Conservation (phyloP, 2,888 invertebrate genomes). For the Lasius fuliginosus region DNA sequence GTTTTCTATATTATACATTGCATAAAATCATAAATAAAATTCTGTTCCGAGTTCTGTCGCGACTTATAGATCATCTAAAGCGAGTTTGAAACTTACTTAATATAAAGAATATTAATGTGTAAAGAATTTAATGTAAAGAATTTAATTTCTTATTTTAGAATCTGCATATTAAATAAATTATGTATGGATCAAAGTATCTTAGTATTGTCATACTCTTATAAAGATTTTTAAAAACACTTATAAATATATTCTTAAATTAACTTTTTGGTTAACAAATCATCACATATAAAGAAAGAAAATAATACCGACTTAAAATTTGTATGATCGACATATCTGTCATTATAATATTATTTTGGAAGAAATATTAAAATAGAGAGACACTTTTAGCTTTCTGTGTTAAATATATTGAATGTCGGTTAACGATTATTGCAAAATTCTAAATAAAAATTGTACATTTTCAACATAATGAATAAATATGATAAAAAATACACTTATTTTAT, state of each 20-base stretch:
- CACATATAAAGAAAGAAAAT: not conserved
- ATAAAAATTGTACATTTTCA: not conserved
- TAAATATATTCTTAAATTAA: not conserved
- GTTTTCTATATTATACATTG: not conserved
- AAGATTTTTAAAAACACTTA: not conserved
- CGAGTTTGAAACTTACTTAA: not conserved
- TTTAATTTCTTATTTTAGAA: not conserved
- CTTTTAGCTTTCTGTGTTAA: not conserved
- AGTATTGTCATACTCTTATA: not conserved
- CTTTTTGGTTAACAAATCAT: not conserved
- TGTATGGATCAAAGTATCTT: not conserved
- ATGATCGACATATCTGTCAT: too few species aligned
- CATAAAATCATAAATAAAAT: not conserved
- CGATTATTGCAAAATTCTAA: not conserved
- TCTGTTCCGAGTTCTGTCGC: not conserved
- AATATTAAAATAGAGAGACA: constrained; percentile 3
- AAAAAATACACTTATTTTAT: not conserved
- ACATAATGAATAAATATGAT: not conserved
- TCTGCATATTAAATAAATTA: constrained; percentile 1
- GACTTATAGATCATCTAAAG: not conserved
- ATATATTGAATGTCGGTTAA: not conserved
- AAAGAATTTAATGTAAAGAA: not conserved
- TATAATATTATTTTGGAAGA: not conserved
- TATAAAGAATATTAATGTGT: not conserved
- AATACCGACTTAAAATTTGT: not conserved